A percentile compares a stretch with the other conserved stretches of the same genome.
Evolutionary conservation across 2,797 vertebrate genomes (phyloP).

Genomic region (Rhadinocentrus ornatus): DNA sequence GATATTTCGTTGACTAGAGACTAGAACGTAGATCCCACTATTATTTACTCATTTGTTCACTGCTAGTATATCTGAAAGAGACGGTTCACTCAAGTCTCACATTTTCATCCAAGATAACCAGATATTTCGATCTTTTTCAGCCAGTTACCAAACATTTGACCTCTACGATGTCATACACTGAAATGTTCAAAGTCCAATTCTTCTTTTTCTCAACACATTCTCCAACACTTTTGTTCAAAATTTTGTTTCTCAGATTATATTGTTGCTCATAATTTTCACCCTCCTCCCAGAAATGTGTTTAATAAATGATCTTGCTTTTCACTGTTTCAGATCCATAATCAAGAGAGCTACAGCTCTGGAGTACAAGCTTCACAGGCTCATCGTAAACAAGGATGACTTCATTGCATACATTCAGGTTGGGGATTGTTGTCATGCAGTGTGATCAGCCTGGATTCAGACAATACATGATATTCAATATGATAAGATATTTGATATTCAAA

Average conservation of each 20-base stretch:
- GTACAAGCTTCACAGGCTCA: slow-evolving; percentile 91
- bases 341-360: slow-evolving; percentile 91
- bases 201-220: neutral
- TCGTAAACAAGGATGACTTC: slow-evolving; percentile 92
- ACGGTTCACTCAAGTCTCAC: too few species aligned
- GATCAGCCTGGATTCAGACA: neutral
- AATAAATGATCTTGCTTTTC: neutral
- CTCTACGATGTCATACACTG: neutral
- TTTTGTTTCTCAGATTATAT: neutral
- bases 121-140: too few species aligned
- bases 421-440: neutral
- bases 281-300: neutral
- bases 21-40: too few species aligned
- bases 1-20: too few species aligned
- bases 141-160: too few species aligned
- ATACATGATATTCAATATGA: neutral
- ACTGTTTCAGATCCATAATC: slow-evolving; percentile 85
- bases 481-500: neutral
- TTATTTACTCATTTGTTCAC: neutral
- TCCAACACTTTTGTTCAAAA: neutral
- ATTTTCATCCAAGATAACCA: neutral
- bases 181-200: too few species aligned
- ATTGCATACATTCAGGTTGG: slow-evolving; percentile 92
- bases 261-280: neutral
- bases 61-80: neutral